Evolutionary conservation across 2,888 invertebrate species (phyloP).

Genomic region (Clanis bilineata): DNA sequence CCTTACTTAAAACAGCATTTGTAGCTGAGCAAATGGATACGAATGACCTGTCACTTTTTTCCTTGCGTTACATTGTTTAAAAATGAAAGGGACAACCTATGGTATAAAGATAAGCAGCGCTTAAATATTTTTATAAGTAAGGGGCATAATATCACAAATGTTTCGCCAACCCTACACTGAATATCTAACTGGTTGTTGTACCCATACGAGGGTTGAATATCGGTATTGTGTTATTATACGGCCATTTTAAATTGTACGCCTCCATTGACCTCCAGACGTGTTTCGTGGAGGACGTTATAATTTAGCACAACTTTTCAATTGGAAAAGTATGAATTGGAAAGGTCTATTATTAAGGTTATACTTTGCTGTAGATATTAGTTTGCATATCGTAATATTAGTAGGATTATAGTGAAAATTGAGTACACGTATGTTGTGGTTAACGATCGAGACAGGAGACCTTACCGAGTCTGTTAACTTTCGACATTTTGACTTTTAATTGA

Average conservation of each 20-base stretch:
- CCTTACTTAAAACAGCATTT: too few species aligned
- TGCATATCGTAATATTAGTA: neutral
- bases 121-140: too few species aligned
- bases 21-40: too few species aligned
- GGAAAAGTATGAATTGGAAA: neutral
- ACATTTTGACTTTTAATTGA: too few species aligned
- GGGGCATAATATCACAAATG: neutral
- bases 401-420: too few species aligned
- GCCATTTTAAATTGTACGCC: conserved; percentile 43
- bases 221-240: conserved; percentile 34
- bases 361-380: neutral
- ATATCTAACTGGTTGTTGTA: conserved; percentile 67
- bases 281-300: conserved; percentile 3
- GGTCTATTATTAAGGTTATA: neutral
- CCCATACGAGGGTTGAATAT: conserved; percentile 66
- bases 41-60: too few species aligned
- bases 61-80: too few species aligned
- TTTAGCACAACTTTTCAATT: conserved; percentile 18
- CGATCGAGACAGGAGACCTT: too few species aligned
- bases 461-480: too few species aligned
- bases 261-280: conserved; percentile 43
- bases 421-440: too few species aligned
- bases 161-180: conserved; percentile 49
- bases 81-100: too few species aligned
- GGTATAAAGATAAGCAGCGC: too few species aligned